Evolutionary conservation across 2,888 invertebrate species (phyloP), one percentile per base, ranked within the genome.

Genomic region (Nemoura dubitans): DNA sequence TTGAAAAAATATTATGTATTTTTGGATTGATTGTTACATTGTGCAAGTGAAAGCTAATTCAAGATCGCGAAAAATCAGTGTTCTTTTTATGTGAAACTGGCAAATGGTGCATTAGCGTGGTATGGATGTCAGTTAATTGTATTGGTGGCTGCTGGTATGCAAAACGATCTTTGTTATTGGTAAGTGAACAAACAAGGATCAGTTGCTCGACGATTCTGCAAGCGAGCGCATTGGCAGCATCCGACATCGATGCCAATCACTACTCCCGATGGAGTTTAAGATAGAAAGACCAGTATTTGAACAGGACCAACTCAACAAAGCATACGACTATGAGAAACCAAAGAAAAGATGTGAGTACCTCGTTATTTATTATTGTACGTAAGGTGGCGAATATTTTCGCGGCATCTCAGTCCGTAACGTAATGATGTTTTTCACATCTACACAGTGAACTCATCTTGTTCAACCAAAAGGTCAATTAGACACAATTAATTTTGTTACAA

Each of bases 291-390:
- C 76, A n/a, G 84, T 84, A 2, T 84, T 76, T 76, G 76, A 84
- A 7, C 84, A 84, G 27, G 84, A 84, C 3, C 84, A 84, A 21
- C 76, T 84, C 28, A 84, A 84, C 27, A 76, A 76, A 27, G 84
- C 84, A 27, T 84, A 84, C 76, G 76, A 84, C 29, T 84, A 84
- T 27, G 26, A 26, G 2, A 84, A 84, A 25, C 84, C 84, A 16
- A 25, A 59, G 0, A 59, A 43, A 0, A 84, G 76, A 26, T 84
- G 84, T 84, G 25, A 84, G 84, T 84, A 26, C 36, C 36, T 36
- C 29, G 30, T 25, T 14, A 78, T 29, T 29, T 21, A 28, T 21
- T 81, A 59, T 59, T 21, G 10, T 59, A 59, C 59, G 16, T 14
- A 59, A 59, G 1, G 14, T 21, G 14, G 59, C 21, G 14, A 59